These are phyloP conservation scores for Eurystomus glaucurus DNA, from an alignment of 2,797 vertebrate genomes.

Conservation along the genomic window DNA sequence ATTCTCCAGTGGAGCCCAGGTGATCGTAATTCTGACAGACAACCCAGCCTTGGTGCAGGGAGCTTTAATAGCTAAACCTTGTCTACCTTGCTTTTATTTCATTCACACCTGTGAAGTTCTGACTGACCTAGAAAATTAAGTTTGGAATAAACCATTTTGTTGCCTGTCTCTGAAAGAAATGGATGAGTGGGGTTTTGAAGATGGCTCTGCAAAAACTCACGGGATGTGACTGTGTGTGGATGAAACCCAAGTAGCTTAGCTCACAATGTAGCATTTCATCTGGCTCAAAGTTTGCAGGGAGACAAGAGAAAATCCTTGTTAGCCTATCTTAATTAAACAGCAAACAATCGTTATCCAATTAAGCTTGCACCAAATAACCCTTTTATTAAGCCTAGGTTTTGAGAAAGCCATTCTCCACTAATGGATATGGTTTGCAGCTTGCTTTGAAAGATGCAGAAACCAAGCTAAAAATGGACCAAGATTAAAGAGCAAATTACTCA, in stretches of 20 bases:
- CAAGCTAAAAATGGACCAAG: not conserved
- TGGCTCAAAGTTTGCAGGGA: not conserved
- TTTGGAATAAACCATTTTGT: not conserved
- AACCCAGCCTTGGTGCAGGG: not conserved
- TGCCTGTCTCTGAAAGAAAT: not conserved
- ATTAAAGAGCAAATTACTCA: not conserved
- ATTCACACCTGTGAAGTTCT: not conserved
- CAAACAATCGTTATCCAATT: not conserved
- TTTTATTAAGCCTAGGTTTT: not conserved
- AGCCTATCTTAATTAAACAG: not conserved
- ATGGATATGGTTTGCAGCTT: not conserved
- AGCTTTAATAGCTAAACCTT: slow-evolving; percentile 42
- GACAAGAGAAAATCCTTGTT: not conserved
- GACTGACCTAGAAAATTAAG: not conserved
- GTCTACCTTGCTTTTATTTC: slow-evolving; percentile 16
- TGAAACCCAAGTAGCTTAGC: not conserved
- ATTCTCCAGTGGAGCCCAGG: not conserved
- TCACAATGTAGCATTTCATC: fast-evolving
- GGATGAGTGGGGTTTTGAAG: not conserved
- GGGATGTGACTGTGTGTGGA: not conserved
- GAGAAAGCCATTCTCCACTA: not conserved
- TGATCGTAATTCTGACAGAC: slow-evolving; percentile 17
- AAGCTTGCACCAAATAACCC: not conserved
- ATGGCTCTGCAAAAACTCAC: not conserved
- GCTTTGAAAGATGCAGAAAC: not conserved